Conservation (phyloP, 2,113 vertebrate species). For the Tachuris rubrigastra region DNA sequence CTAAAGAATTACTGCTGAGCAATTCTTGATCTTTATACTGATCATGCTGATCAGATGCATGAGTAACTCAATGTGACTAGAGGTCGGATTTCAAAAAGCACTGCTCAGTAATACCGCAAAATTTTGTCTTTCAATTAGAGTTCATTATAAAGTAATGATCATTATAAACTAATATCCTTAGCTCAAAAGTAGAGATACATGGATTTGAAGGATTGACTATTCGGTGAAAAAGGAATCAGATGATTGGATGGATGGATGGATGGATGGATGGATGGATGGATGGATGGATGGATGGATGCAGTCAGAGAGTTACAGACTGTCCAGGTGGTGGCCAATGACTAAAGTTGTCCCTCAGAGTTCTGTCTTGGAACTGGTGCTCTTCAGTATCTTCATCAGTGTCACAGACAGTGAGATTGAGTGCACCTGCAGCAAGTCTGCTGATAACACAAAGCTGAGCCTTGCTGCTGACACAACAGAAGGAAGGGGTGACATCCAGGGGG, state of each 20-base stretch:
- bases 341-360: neutral
- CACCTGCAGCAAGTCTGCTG: neutral
- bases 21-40: neutral
- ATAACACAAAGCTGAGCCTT: neutral
- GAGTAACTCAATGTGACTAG: neutral
- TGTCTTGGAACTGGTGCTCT: neutral
- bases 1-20: neutral
- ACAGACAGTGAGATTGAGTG: neutral
- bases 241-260: too few species aligned
- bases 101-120: neutral
- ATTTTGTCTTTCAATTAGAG: neutral
- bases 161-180: neutral
- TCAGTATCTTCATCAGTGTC: neutral
- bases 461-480: neutral
- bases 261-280: neutral
- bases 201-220: neutral
- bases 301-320: neutral
- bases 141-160: neutral
- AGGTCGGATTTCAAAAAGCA: neutral
- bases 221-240: neutral
- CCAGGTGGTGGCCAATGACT: neutral
- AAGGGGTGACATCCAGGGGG: neutral
- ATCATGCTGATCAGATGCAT: neutral
- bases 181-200: neutral
- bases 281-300: neutral